Percentiles rank a stretch among this genome's conserved stretches.
These are phyloP conservation scores for Hippasteria phrygiana DNA, from an alignment of 53 echinoderm and acorn worm species.

Conservation along the genomic window DNA sequence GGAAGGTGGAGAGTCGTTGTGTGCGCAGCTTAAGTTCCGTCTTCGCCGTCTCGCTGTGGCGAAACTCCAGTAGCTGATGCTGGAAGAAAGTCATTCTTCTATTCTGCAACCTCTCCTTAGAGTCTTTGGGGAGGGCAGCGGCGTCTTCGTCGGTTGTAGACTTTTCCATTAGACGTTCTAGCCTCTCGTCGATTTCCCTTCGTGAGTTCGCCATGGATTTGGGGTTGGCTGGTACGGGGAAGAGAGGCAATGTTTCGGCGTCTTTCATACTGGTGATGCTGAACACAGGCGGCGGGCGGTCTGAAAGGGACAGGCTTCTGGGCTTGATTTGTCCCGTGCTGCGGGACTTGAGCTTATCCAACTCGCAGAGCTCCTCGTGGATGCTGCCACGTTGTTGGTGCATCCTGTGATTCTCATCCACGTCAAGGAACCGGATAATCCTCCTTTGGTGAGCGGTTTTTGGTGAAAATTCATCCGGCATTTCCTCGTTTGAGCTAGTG, in stretches of 20 bases:
- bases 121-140: not conserved
- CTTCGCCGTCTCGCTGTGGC: constrained; percentile 52
- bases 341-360: constrained; percentile 4
- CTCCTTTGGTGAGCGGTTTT: constrained; percentile 4
- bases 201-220: not conserved
- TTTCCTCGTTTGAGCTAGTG: not conserved
- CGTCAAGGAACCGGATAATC: constrained; percentile 43
- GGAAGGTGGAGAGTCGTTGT: constrained; percentile 33
- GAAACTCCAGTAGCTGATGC: constrained; percentile 51
- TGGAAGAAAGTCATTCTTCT: constrained; percentile 47
- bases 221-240: not conserved
- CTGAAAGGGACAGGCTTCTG: constrained; percentile 24
- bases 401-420: not conserved
- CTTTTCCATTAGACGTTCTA: constrained; percentile 9
- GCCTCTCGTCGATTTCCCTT: constrained; percentile 16
- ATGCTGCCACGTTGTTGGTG: constrained; percentile 53
- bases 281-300: constrained; percentile 45
- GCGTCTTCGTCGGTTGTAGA: not conserved
- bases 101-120: constrained; percentile 21
- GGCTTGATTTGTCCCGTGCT: not conserved
- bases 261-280: constrained; percentile 40
- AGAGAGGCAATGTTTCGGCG: not conserved
- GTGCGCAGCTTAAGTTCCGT: constrained; percentile 32
- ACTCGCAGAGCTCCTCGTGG: constrained; percentile 41
- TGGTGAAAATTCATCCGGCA: not conserved